A percentile compares a stretch with the other conserved stretches of the same genome.
Evolutionary conservation across 1,140 invertebrate species (phyloP).

Genomic region (Caenorhabditis remanei): DNA sequence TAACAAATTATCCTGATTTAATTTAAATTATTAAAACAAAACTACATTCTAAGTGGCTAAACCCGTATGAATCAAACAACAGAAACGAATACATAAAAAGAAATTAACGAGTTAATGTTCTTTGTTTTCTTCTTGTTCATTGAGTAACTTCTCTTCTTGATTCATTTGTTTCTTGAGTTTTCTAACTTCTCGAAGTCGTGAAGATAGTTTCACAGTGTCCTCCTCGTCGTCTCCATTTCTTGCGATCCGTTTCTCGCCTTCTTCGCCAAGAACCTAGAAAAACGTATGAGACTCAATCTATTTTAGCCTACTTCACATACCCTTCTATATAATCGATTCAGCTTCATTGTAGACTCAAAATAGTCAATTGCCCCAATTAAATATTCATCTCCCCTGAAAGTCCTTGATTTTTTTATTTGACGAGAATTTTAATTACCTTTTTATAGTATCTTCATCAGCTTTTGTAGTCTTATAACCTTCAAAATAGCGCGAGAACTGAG

Average conservation of each 20-base stretch:
- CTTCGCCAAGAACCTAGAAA: slow-evolving; percentile 52
- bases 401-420: not conserved
- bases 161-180: slow-evolving; percentile 25
- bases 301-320: not conserved
- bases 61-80: not conserved
- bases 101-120: not conserved
- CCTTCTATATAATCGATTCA: slow-evolving; percentile 54
- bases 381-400: slow-evolving; percentile 61
- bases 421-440: slow-evolving; percentile 12
- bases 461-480: slow-evolving; percentile 3
- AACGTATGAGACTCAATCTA: not conserved
- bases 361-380: slow-evolving; percentile 58
- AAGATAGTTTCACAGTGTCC: slow-evolving; percentile 18
- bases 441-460: slow-evolving; percentile 49
- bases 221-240: slow-evolving; percentile 56
- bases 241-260: slow-evolving; percentile 52
- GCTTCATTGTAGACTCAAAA: slow-evolving; percentile 60
- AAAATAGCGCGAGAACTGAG: slow-evolving; percentile 30
- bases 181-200: not conserved
- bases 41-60: too few species aligned
- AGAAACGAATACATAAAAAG: slow-evolving; percentile 4
- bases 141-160: not conserved
- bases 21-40: too few species aligned
- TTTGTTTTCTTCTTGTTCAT: not conserved
- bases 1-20: too few species aligned